Evolutionary conservation across 2,888 invertebrate species (phyloP).

Genomic region (Erynnis tages): DNA sequence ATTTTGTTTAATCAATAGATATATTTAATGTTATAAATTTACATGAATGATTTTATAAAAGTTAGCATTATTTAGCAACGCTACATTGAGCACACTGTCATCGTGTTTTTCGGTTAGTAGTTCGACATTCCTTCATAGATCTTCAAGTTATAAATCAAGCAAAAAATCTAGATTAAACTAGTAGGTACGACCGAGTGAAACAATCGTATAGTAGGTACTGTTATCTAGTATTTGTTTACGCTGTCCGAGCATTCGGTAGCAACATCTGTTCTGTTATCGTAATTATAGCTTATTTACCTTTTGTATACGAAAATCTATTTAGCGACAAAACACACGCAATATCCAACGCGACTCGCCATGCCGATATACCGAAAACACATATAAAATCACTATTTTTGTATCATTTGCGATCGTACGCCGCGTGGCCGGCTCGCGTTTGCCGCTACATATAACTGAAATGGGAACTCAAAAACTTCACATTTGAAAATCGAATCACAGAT

Average conservation of each 20-base stretch:
- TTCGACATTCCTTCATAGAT: too few relatives aligned
- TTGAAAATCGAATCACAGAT: slow-evolving; percentile 23
- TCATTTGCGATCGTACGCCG: slow-evolving; percentile 50
- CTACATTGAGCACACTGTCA: too few relatives aligned
- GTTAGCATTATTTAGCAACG: too few relatives aligned
- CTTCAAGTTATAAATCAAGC: too few relatives aligned
- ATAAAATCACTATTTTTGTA: slow-evolving; percentile 69
- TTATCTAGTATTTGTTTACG: not conserved
- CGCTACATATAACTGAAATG: not conserved
- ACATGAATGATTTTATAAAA: too few relatives aligned
- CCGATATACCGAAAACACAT: slow-evolving; percentile 65
- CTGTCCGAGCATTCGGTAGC: not conserved
- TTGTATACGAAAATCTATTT: slow-evolving; percentile 25
- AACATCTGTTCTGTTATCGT: slow-evolving; percentile 6
- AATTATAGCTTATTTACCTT: slow-evolving; percentile 24
- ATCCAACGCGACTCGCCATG: slow-evolving; percentile 47
- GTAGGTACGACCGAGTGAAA: not conserved
- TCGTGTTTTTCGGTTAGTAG: too few relatives aligned
- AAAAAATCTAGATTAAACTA: not conserved
- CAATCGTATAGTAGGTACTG: not conserved
- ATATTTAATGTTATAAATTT: slow-evolving; percentile 14
- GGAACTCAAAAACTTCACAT: slow-evolving; percentile 10
- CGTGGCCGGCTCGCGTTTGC: not conserved
- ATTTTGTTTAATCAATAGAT: slow-evolving; percentile 17
- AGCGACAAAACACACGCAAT: slow-evolving; percentile 33